Base-by-base conservation (phyloP, 64 coral and sea anemone species). In the Exaiptasia diaphana region DNA sequence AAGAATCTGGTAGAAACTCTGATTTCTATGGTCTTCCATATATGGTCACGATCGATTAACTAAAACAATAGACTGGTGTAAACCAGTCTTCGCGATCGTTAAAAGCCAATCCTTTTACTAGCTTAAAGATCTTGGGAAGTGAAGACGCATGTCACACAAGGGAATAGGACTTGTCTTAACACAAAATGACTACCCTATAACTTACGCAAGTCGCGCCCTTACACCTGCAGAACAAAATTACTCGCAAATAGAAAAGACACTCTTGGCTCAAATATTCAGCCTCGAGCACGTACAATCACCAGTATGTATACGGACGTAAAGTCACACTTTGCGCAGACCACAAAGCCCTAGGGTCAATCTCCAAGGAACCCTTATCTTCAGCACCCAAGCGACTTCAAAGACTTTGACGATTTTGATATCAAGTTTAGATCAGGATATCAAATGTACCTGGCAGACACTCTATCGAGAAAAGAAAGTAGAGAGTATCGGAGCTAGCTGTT, bases 241-340 rank as follows among this genome's bases (percentile, higher is more conserved):
- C 24, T 31, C 63, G 7, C 65, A 83, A 21, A 83, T 59, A 3
- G 81, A 83, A 34, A 83, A 83, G 41, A 36, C 70, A 24, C 48
- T 73, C n/a, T 32, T 72, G 22, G 64, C 81, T 35, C 67, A 83
- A 73, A 67, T 83, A 14, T 83, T 83, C 4, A 59, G 83, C 0
- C 41, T 67, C 40, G 41, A 78, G 14, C 61, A n/a, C n/a, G n/a
- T n/a, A 77, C 38, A 87, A 87, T 41, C 74, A 61, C 41, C 57
- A 87, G 34, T 77, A 77, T 6, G 46, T 68, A n/a, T 77, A 77
- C 41, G 60, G 83, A 34, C 59, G 61, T 33, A 87, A 76, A 68
- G 64, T n/a, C 20, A 48, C 59, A 45, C 62, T 34, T 46, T 31
- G 23, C 36, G 68, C 59, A 24, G 78, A 52, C 43, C 41, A 75